phyloP scores from a whole-genome alignment of 2,113 vertebrate genomes.

The Mionectes macconnelli region DNA sequence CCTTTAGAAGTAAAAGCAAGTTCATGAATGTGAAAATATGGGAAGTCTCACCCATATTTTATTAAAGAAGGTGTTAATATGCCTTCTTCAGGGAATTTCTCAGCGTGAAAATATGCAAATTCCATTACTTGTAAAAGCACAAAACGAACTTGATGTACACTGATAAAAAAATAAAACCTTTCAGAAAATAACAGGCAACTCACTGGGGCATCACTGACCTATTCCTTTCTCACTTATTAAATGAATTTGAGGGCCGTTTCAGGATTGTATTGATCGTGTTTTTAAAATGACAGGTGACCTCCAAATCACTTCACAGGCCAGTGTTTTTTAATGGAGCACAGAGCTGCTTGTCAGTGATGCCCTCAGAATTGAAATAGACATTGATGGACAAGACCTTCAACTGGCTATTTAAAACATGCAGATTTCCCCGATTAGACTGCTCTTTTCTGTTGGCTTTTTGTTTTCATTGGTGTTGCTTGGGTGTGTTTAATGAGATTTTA shows the following conservation, averaged over 20 bases:
- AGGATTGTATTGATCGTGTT: constrained; percentile 62
- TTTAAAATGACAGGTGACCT: constrained; percentile 72
- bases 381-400: constrained; percentile 70
- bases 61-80: constrained; percentile 11
- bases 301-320: constrained; percentile 64
- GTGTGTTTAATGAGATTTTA: constrained; percentile 10
- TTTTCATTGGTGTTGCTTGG: background rate
- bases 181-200: constrained; percentile 40
- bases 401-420: constrained; percentile 22
- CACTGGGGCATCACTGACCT: constrained; percentile 42
- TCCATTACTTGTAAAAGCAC: constrained; percentile 5
- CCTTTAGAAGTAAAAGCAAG: background rate
- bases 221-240: constrained; percentile 62
- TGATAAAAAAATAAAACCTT: background rate
- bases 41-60: background rate
- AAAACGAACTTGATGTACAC: background rate
- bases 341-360: constrained; percentile 40
- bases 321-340: constrained; percentile 27
- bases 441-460: background rate
- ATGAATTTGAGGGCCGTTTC: constrained; percentile 54
- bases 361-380: constrained; percentile 53
- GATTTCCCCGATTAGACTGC: constrained; percentile 10
- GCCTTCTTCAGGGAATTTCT: background rate
- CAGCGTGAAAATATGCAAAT: background rate
- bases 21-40: background rate